Conservation (phyloP, 1,140 invertebrate species). For the Bombus huntii region DNA sequence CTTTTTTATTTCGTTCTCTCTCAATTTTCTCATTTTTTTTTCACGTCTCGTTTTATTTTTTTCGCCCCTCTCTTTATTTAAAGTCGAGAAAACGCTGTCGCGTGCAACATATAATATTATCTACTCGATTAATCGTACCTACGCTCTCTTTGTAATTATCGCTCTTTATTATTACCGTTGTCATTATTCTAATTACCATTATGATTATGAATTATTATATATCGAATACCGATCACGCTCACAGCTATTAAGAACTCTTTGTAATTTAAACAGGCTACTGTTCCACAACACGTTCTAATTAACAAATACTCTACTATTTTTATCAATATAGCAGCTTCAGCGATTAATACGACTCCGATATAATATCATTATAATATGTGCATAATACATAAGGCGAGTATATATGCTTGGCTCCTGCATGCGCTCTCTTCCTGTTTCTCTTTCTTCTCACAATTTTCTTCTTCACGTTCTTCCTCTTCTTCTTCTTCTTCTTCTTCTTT, state of each 20-base stretch:
- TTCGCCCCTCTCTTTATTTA: not conserved
- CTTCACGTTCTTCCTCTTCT: not conserved
- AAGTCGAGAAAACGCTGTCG: not conserved
- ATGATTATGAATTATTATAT: not conserved
- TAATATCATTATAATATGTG: conserved; percentile 46
- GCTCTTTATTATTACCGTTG: conserved; percentile 8
- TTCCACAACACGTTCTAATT: not conserved
- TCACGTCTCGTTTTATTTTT: not conserved
- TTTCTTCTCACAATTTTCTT: conserved; percentile 17
- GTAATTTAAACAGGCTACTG: not conserved
- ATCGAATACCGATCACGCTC: not conserved
- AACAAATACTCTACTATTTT: not conserved
- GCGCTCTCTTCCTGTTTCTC: conserved; percentile 41
- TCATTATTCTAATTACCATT: conserved; percentile 2
- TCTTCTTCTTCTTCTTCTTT: not conserved
- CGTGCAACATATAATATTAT: not conserved
- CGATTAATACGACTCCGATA: conserved; percentile 31
- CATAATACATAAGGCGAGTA: conserved; percentile 59
- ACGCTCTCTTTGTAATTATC: conserved; percentile 25
- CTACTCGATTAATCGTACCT: conserved; percentile 18
- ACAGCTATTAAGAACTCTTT: conserved; percentile 11
- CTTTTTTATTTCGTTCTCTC: not conserved
- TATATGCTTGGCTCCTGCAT: conserved; percentile 66
- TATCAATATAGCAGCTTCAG: conserved; percentile 28
- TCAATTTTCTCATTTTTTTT: not conserved